Evolutionary conservation across 1,140 invertebrate genomes (phyloP), one percentile per base, ranked within the genome.

Genomic region (Copidosoma floridanum): DNA sequence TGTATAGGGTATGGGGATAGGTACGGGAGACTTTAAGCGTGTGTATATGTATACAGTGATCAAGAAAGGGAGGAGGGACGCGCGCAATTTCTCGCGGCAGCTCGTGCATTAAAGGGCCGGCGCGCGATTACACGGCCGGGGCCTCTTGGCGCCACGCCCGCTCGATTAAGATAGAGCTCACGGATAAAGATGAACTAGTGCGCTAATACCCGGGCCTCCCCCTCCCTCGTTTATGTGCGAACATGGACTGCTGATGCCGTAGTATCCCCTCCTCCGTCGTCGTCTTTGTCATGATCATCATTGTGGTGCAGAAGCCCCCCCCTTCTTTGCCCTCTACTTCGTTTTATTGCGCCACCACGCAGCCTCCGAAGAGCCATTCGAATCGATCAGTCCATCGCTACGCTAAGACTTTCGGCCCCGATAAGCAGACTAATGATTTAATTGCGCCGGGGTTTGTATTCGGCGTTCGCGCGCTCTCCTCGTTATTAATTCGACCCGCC

Each of bases 131-230:
- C 16, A 56, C 43, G 24, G 16, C 21, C 43, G 41, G 14, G 43
- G 16, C 26, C 26, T 48, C 26, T n/a, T 43, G 35, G 56, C 26
- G 23, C 10, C 24, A 10, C 46, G 41, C 50, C 35, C 50, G 43
- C 32, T 23, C 37, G 38, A 57, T 57, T 53, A 57, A 57, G 53
- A 47, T 47, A 26, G 52, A 44, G 50, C 18, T 12, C 27, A 41
- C 24, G 48, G 55, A 53, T 61, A 41, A 61, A 61, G 46, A 48
- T 38, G 44, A 56, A 51, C 59, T 50, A 41, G 44, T 56, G 52
- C n/a, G 24, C 57, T 44, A 51, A 51, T 44, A 21, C 23, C 27
- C 29, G 1, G 11, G 5, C 16, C 18, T 8, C 23, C 6, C 50
- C 1, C 21, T 6, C 2, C 1, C 29, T 21, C n/a, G 16, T n/a